Evolutionary conservation across 2,797 vertebrate species (phyloP).

Genomic region (Paratrypauchen microcephalus): DNA sequence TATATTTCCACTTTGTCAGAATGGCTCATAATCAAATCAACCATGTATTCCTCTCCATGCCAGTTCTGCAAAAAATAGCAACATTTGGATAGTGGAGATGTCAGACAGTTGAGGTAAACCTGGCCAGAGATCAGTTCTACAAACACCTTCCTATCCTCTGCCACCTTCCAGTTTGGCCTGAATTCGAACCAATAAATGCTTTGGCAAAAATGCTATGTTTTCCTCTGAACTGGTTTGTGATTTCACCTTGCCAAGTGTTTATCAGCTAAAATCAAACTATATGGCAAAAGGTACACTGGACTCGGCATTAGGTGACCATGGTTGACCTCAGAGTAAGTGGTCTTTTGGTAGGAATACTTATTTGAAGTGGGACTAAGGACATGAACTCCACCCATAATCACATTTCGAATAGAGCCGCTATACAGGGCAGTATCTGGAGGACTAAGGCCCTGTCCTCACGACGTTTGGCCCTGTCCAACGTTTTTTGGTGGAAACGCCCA

Average conservation of each 20-base stretch:
- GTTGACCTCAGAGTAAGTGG: neutral
- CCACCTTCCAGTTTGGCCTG: constrained; percentile 2
- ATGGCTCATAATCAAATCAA: neutral
- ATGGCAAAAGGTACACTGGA: neutral
- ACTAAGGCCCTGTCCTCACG: no score
- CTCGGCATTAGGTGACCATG: neutral
- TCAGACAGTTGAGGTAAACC: neutral
- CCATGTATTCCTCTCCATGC: neutral
- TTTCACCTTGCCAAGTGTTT: neutral
- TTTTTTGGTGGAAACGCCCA: no score
- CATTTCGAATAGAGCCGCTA: no score
- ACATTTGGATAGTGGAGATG: neutral
- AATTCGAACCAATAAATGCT: neutral
- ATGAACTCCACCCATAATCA: no score
- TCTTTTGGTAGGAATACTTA: no score
- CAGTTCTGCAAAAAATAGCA: neutral
- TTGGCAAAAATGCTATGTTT: neutral
- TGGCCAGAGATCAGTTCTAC: constrained; percentile 1
- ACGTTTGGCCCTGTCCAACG: no score
- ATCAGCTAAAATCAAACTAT: neutral
- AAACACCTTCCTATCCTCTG: constrained; percentile 4
- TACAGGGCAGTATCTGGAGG: no score
- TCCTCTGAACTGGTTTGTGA: neutral
- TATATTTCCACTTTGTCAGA: neutral
- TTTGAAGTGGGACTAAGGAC: no score